Percentiles rank a stretch among this genome's conserved stretches.
These are phyloP conservation scores for Calyptomena viridis DNA, from an alignment of 2,113 vertebrate genomes.

Conservation along the genomic window DNA sequence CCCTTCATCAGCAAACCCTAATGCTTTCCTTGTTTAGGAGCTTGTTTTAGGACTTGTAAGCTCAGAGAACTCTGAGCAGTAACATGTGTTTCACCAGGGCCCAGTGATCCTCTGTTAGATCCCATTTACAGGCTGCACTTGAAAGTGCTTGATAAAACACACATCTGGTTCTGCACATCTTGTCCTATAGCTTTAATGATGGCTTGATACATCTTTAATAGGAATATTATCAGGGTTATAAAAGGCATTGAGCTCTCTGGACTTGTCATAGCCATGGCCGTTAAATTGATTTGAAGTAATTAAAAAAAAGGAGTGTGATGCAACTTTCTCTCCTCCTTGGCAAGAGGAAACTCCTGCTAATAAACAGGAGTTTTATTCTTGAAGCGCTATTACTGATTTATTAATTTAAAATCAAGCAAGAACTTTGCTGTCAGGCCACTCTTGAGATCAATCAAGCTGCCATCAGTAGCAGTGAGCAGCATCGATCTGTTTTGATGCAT, in stretches of 20 bases:
- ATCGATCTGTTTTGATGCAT: background rate
- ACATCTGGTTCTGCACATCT: background rate
- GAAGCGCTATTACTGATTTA: background rate
- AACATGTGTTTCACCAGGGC: background rate
- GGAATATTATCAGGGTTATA: background rate
- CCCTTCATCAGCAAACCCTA: background rate
- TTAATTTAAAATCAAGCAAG: slow-evolving; percentile 5
- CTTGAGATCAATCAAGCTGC: background rate
- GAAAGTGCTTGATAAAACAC: background rate
- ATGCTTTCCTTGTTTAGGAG: background rate
- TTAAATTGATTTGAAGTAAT: background rate
- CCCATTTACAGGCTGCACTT: background rate
- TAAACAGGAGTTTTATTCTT: background rate
- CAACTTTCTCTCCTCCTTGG: background rate
- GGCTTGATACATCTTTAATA: background rate
- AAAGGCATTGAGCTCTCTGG: background rate
- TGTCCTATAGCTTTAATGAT: background rate
- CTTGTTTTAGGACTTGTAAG: background rate
- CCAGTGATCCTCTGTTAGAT: background rate
- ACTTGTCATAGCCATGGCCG: background rate
- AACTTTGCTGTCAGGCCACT: background rate
- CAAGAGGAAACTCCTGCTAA: background rate
- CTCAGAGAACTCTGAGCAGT: background rate
- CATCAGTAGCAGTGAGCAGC: background rate
- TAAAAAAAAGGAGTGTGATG: background rate